A percentile compares a stretch with the other conserved stretches of the same genome.
phyloP scores from a whole-genome alignment of 2,888 invertebrate species.

The Pseudanteris insignis region DNA sequence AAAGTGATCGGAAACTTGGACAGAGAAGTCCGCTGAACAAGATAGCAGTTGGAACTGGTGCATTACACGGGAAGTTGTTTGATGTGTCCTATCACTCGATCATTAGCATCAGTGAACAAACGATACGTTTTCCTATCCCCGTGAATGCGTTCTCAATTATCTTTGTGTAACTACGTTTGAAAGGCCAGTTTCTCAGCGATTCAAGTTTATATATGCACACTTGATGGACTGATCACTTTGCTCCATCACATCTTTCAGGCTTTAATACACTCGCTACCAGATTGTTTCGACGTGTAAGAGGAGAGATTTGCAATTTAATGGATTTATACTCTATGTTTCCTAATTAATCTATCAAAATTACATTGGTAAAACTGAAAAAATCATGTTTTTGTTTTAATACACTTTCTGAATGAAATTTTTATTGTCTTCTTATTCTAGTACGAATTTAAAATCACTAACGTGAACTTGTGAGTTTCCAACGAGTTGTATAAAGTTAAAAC shows the following conservation, averaged over 20 bases:
- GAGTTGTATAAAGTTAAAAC: too few relatives aligned
- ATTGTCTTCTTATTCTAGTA: neutral
- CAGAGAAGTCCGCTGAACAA: slow-evolving; percentile 11
- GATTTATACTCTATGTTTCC: too few relatives aligned
- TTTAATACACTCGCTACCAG: slow-evolving; percentile 9
- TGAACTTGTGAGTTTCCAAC: too few relatives aligned
- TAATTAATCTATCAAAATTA: too few relatives aligned
- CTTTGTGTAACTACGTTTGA: slow-evolving; percentile 23
- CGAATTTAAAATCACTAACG: too few relatives aligned
- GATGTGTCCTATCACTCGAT: slow-evolving; percentile 32
- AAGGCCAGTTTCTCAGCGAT: slow-evolving; percentile 18
- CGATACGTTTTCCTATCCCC: slow-evolving; percentile 24
- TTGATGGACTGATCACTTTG: slow-evolving; percentile 22
- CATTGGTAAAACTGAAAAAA: too few relatives aligned
- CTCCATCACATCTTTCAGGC: slow-evolving; percentile 16
- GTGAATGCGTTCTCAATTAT: slow-evolving; percentile 28
- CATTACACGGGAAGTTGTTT: slow-evolving; percentile 16
- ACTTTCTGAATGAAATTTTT: neutral
- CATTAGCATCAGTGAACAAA: slow-evolving; percentile 36
- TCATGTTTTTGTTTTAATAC: too few relatives aligned
- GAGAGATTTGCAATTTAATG: too few relatives aligned
- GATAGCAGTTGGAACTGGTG: slow-evolving; percentile 8
- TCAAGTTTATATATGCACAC: slow-evolving; percentile 19
- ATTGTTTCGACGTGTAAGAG: slow-evolving; percentile 1
- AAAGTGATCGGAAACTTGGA: slow-evolving; percentile 22